Conservation (phyloP, 2,797 vertebrate genomes). For the Eurystomus glaucurus region DNA sequence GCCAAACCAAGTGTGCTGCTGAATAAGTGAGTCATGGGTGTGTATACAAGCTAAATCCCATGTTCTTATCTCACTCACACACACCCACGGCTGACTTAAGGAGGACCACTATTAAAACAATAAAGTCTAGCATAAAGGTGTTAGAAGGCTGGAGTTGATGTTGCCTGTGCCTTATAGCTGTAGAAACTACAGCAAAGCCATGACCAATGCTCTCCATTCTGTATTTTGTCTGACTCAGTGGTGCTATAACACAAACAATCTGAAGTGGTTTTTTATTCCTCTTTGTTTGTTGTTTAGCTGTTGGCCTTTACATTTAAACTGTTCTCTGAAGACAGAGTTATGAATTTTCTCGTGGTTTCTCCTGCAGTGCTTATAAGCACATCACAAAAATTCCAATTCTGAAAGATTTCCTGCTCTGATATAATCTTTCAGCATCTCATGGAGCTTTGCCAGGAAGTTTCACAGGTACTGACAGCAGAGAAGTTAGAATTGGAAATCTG, state of each 20-base stretch:
- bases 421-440: neutral
- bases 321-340: neutral
- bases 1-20: neutral
- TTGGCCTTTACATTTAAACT: neutral
- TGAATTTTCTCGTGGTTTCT: neutral
- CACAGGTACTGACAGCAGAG: neutral
- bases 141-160: neutral
- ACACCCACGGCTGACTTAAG: slow-evolving; percentile 24
- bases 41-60: neutral
- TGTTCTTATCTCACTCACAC: neutral
- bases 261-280: neutral
- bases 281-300: neutral
- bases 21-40: slow-evolving; percentile 45
- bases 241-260: neutral
- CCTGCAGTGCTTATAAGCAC: neutral
- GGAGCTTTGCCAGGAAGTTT: slow-evolving; percentile 21
- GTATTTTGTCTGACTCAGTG: neutral
- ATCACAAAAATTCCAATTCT: neutral
- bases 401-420: neutral
- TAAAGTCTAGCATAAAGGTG: neutral
- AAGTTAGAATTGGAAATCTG: neutral
- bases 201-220: neutral
- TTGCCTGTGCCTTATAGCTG: neutral
- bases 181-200: neutral
- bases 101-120: slow-evolving; percentile 7